These are phyloP conservation scores for Hystrix cristata DNA, from an alignment of 2,113 vertebrate genomes.

Conservation along the genomic window DNA sequence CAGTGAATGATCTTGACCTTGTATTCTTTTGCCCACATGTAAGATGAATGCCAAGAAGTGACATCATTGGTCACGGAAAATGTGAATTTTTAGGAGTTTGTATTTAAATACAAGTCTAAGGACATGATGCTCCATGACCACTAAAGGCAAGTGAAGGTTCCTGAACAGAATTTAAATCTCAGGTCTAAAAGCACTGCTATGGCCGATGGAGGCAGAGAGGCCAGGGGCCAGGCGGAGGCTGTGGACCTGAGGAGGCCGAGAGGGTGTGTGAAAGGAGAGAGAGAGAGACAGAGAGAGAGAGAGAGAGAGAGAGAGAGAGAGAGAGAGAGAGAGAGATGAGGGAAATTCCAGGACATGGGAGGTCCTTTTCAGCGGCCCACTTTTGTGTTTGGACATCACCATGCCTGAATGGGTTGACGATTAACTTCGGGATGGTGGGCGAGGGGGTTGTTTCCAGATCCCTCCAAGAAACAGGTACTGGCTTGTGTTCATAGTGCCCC, in stretches of 20 bases:
- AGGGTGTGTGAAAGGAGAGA: background rate
- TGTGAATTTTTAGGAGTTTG: background rate
- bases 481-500: accelerated
- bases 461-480: background rate
- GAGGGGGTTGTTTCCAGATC: background rate
- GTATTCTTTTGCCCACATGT: background rate
- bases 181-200: background rate
- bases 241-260: background rate
- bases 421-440: background rate
- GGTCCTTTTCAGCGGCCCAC: background rate
- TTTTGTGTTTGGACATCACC: background rate
- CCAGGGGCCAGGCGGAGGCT: background rate
- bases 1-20: slow-evolving; percentile 22
- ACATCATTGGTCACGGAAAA: background rate
- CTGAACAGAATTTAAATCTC: background rate
- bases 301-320: background rate
- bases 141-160: background rate
- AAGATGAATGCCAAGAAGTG: slow-evolving; percentile 30
- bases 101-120: background rate
- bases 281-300: background rate
- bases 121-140: background rate
- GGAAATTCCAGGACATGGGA: background rate
- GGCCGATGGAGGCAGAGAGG: background rate
- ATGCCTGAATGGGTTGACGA: background rate
- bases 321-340: too few relatives aligned